Evolutionary conservation across 1,140 invertebrate species (phyloP).

Genomic region (Telenomus remus): DNA sequence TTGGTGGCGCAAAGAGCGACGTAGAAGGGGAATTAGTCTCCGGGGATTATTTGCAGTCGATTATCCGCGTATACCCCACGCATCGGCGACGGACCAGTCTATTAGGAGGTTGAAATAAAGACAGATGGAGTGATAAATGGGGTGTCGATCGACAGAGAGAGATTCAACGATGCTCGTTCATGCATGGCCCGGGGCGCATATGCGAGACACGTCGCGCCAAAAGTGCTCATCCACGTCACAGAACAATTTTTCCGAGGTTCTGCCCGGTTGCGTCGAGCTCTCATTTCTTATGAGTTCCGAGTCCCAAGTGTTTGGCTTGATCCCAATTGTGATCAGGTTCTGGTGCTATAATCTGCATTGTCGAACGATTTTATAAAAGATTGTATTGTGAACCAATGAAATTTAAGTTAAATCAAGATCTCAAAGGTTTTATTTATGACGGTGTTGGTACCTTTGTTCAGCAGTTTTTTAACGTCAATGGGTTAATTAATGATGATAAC

Average conservation of each 20-base stretch:
- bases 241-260: conserved; percentile 62
- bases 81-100: conserved; percentile 62
- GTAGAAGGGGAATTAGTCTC: conserved; percentile 59
- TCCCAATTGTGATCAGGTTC: conserved; percentile 29
- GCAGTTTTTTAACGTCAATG: too few relatives aligned
- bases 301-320: conserved; percentile 39
- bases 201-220: conserved; percentile 53
- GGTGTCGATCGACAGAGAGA: conserved; percentile 47
- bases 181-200: conserved; percentile 58
- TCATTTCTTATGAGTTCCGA: conserved; percentile 24
- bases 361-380: too few relatives aligned
- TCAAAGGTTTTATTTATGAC: too few relatives aligned
- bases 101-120: conserved; percentile 64
- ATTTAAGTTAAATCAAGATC: too few relatives aligned
- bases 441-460: too few relatives aligned
- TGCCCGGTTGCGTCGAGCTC: conserved; percentile 44
- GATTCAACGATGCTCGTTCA: conserved; percentile 48
- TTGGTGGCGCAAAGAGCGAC: conserved; percentile 52
- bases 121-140: conserved; percentile 60
- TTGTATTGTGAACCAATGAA: too few relatives aligned
- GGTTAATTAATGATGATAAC: too few relatives aligned
- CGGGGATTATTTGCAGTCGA: conserved; percentile 75
- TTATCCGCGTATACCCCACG: conserved; percentile 67
- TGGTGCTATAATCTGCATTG: conserved; percentile 6
- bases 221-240: conserved; percentile 54